phyloP scores from a whole-genome alignment of 2,888 invertebrate species.

The Drosophila anceps region DNA sequence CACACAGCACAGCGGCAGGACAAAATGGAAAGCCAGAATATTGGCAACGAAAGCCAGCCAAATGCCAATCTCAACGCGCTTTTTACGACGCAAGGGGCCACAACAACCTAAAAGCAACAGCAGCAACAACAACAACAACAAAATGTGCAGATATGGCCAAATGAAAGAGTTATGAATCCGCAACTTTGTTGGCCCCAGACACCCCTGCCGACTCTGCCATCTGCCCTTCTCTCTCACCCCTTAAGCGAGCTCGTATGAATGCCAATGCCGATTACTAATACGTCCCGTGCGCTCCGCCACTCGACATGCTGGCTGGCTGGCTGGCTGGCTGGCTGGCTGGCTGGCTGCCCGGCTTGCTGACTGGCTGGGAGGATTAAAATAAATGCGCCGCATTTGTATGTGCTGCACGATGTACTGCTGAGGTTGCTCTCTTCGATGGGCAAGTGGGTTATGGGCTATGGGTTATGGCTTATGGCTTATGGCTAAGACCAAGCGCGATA shows the following conservation, averaged over 20 bases:
- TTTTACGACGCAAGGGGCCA: conserved; percentile 61
- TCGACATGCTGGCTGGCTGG: neutral
- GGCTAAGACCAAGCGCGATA: conserved; percentile 57
- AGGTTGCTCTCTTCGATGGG: conserved; percentile 29
- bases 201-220: conserved; percentile 9
- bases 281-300: conserved; percentile 49
- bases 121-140: conserved; percentile 27
- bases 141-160: conserved; percentile 76
- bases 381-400: conserved; percentile 77
- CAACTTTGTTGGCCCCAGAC: conserved; percentile 69
- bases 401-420: conserved; percentile 56
- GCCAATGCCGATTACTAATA: conserved; percentile 79
- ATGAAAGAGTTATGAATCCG: conserved; percentile 82
- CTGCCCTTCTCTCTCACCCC: neutral
- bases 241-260: conserved; percentile 47
- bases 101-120: neutral
- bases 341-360: neutral
- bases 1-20: conserved; percentile 19
- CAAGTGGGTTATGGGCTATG: conserved; percentile 44
- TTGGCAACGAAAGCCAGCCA: conserved; percentile 75
- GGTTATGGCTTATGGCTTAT: conserved; percentile 44
- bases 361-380: conserved; percentile 67
- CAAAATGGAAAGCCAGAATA: conserved; percentile 63
- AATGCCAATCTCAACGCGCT: conserved; percentile 75
- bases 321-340: neutral